These are phyloP conservation scores for Callipepla californica DNA, from an alignment of 2,113 vertebrate species.

Conservation along the genomic window DNA sequence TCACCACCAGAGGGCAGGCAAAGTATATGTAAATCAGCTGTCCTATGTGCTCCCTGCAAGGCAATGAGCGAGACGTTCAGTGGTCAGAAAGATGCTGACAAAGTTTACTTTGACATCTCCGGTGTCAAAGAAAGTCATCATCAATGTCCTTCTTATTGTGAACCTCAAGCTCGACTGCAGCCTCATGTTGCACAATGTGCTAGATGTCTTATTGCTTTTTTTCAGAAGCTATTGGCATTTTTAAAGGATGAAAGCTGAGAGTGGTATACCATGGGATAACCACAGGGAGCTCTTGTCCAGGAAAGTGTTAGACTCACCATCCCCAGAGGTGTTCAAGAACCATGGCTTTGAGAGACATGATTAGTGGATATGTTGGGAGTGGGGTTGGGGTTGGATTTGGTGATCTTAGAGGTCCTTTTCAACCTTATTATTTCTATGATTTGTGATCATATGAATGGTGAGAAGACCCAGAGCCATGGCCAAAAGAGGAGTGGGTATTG, in stretches of 20 bases:
- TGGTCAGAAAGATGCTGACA: not conserved
- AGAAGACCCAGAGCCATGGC: not conserved
- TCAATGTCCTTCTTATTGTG: not conserved
- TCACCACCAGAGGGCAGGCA: conserved; percentile 68
- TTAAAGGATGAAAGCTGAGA: not conserved
- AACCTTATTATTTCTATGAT: no score
- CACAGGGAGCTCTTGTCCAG: not conserved
- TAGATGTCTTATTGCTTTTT: not conserved
- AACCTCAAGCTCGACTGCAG: not conserved
- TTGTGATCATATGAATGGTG: not conserved
- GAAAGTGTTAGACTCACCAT: no score
- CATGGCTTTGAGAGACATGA: no score
- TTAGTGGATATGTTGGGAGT: no score
- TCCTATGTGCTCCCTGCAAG: not conserved
- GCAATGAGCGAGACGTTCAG: accelerated
- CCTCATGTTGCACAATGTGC: not conserved
- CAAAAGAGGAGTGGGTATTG: not conserved
- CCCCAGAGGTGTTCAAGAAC: no score
- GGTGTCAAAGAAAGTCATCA: not conserved
- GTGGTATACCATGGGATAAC: not conserved
- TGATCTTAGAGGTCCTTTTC: no score
- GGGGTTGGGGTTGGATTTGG: no score
- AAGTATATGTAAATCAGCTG: not conserved
- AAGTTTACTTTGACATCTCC: not conserved
- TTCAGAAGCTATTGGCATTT: not conserved